Base-by-base conservation (phyloP, 2,113 vertebrate species). In the Sinocyclocheilus anshuiensis region DNA sequence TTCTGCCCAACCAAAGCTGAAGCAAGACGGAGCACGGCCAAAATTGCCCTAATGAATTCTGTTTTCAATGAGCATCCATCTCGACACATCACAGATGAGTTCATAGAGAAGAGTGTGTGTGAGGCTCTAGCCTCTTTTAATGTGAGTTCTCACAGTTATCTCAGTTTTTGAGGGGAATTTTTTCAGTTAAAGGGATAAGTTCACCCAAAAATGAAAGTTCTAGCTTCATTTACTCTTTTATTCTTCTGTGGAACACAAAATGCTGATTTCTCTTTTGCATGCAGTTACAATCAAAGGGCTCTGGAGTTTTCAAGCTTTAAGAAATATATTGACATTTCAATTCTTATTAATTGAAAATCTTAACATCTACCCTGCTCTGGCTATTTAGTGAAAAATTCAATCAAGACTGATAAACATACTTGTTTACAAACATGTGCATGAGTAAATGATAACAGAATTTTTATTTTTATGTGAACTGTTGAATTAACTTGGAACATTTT, bases 31-130 rank as follows among this genome's bases (percentile, higher is more conserved):
- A 99, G 98, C 0, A 97, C 98, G 0, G 98, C 98, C 15, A 99
- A 99, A 94, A 99, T 99, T 1, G 98, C 98, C 0, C 92, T 99
- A 15, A 99, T 99, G 98, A 99, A 99, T 90, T 99, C 98, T 0
- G 98, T 99, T 59, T 99, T 99, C 88, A 99, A 99, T 0, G 98
- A 99, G 85, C 98, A 99, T 76, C 98, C 98, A 0, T 99, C 98
- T 0, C 96, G 98, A 18, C 94, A 97, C 55, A 99, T 99, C 93
- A 97, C 98, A 0, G 97, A 99, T 1, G 97, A 98, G 29, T 99
- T 99, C 91, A 99, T 99, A 0, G 98, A 99, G 96, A 98, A 98
- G 93, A 99, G 98, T 0, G 98, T 99, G 48, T 96, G 95, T 0
- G 98, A 99, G 89, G 98, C 98, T 0, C 92, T 99, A 89, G 96